Evolutionary conservation across 2,797 vertebrate species (phyloP).

Genomic region (Prionace glauca): DNA sequence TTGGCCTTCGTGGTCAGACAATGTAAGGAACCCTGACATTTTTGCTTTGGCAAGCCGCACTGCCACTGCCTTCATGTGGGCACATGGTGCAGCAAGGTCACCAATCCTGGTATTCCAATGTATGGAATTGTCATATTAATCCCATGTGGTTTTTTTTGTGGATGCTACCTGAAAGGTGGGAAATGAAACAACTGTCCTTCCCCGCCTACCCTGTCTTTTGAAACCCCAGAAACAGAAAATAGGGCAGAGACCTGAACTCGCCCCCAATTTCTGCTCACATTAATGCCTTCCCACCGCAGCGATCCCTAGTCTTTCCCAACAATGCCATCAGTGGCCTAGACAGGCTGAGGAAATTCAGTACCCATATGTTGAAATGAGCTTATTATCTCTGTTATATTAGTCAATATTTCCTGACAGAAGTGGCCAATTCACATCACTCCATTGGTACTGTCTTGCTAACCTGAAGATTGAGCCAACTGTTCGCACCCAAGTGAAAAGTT

Average conservation of each 20-base stretch:
- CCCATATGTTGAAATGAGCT: neutral
- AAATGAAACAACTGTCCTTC: neutral
- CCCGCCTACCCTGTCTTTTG: neutral
- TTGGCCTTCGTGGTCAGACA: neutral
- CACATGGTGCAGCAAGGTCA: neutral
- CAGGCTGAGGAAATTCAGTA: neutral
- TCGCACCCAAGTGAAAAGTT: neutral
- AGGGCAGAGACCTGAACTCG: too few relatives aligned
- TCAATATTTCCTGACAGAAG: slow-evolving; percentile 8
- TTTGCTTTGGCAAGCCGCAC: neutral
- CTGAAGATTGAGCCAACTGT: neutral
- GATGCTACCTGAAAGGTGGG: neutral
- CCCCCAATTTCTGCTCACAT: neutral
- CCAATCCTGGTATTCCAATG: neutral
- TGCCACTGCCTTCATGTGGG: neutral
- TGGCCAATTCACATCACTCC: neutral
- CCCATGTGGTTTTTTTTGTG: neutral
- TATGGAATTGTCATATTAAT: too few relatives aligned
- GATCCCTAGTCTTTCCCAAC: neutral
- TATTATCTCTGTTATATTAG: neutral
- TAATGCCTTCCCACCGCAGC: neutral
- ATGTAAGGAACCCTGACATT: neutral
- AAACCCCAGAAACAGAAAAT: neutral
- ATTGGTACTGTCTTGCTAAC: neutral
- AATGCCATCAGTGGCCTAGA: neutral